Evolutionary conservation across 1,140 invertebrate genomes (phyloP).

Genomic region (Lepidurus packardi): DNA sequence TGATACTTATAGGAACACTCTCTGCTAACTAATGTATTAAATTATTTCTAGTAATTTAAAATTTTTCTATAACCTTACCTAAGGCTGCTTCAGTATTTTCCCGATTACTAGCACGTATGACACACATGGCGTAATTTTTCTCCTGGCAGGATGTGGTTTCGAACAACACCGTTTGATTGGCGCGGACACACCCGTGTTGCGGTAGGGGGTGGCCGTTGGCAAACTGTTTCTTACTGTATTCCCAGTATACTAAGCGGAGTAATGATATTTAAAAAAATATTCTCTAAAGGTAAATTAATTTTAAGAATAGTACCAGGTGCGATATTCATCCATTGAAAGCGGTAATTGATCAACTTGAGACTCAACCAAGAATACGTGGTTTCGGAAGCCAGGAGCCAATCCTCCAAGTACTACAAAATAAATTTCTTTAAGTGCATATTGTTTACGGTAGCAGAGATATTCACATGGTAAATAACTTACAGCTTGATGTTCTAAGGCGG

Average conservation of each 20-base stretch:
- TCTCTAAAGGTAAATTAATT: not conserved
- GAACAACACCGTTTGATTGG: not conserved
- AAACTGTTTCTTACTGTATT: not conserved
- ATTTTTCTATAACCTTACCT: not conserved
- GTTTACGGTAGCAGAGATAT: not conserved
- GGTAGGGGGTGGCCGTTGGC: not conserved
- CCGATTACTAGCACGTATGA: not conserved
- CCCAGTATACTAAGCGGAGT: not conserved
- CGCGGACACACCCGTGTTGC: not conserved
- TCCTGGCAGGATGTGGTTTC: slow-evolving; percentile 21
- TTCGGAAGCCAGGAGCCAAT: not conserved
- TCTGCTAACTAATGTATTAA: too few relatives aligned
- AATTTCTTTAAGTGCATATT: not conserved
- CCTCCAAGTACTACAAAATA: not conserved
- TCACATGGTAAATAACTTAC: not conserved
- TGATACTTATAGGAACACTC: too few relatives aligned
- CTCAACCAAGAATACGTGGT: not conserved
- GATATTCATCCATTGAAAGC: not conserved
- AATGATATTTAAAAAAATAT: not conserved
- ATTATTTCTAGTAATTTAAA: too few relatives aligned
- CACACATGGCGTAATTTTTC: not conserved
- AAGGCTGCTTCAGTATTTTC: not conserved
- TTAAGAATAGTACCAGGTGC: not conserved
- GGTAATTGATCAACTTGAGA: not conserved
- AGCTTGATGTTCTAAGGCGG: not conserved